Evolutionary conservation across 1,140 invertebrate genomes (phyloP).

Genomic region (Pachypsylla venusta): DNA sequence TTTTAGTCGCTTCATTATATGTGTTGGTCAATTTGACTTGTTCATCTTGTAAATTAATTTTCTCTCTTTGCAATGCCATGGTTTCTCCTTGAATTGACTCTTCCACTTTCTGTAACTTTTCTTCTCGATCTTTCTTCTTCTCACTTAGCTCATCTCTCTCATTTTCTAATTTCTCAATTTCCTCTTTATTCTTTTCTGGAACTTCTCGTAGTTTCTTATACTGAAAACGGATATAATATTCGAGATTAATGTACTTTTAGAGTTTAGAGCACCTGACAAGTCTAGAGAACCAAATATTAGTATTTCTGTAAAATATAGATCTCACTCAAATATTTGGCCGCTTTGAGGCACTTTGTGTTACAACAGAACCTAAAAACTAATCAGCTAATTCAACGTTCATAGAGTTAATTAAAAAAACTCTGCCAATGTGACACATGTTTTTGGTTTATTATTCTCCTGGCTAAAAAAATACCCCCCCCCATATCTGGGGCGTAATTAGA

Average conservation of each 20-base stretch:
- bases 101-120: slow-evolving; percentile 36
- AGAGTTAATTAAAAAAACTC: too few relatives aligned
- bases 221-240: not conserved
- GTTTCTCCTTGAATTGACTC: slow-evolving; percentile 32
- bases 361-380: too few relatives aligned
- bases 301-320: too few relatives aligned
- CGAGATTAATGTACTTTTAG: slow-evolving; percentile 8
- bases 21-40: slow-evolving; percentile 50
- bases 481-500: too few relatives aligned
- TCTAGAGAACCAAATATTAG: too few relatives aligned
- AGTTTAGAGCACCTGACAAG: not conserved
- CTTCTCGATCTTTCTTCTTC: slow-evolving; percentile 25
- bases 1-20: slow-evolving; percentile 57
- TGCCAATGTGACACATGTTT: too few relatives aligned
- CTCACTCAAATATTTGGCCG: too few relatives aligned
- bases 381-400: too few relatives aligned
- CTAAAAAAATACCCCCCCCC: too few relatives aligned
- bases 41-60: slow-evolving; percentile 45
- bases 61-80: slow-evolving; percentile 42
- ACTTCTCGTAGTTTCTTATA: not conserved
- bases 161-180: slow-evolving; percentile 20
- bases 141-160: slow-evolving; percentile 18
- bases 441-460: too few relatives aligned
- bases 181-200: not conserved
- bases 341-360: too few relatives aligned